Evolutionary conservation across 2,113 vertebrate genomes (phyloP), one percentile per base, ranked within the genome.

Genomic region (Anarrhichthys ocellatus): DNA sequence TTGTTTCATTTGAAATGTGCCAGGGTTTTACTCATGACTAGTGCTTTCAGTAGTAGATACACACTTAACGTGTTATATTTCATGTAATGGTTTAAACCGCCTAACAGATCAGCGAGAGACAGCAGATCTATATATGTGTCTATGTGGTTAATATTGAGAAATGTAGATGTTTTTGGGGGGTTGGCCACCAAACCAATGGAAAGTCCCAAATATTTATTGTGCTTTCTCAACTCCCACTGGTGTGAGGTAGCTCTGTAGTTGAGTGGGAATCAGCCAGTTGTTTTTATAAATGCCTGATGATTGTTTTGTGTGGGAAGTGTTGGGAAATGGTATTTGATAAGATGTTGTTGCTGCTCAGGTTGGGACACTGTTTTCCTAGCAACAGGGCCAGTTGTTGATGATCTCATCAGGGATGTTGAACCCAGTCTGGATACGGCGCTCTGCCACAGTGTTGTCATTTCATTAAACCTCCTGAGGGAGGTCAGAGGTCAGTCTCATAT

Each of bases 181-280:
- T 56, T 40, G 20, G 11, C 48, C 13, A 50, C 24, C 7, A 32
- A 65, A 73, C 8, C 38, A 79, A 6, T 87, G 89, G 90, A 93
- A 93, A 93, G 86, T 92, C 89, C 91, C 88, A 78, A 6, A 69
- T 74, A 38, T 58, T 9, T 29, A 61, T 9, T 66, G 20, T 17
- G 29, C 27, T 70, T 71, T 18, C 46, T 69, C 18, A 75, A 59
- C 83, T 82, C 89, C 85, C 88, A 83, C 80, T 69, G 72, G 67
- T 70, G 46, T 86, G 84, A 88, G 29, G 61, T 68, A 32, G 44
- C 59, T 50, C 48, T 64, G 34, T 34, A 29, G 83, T 50, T 59
- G 29, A 78, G 34, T 62, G 50, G 65, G 44, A 85, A 52, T 83
- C 68, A 52, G 29, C 42, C 2, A 44, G 54, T 78, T 73, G 27